Conservation (phyloP, 2,888 invertebrate genomes). For the Erebia ligea region DNA sequence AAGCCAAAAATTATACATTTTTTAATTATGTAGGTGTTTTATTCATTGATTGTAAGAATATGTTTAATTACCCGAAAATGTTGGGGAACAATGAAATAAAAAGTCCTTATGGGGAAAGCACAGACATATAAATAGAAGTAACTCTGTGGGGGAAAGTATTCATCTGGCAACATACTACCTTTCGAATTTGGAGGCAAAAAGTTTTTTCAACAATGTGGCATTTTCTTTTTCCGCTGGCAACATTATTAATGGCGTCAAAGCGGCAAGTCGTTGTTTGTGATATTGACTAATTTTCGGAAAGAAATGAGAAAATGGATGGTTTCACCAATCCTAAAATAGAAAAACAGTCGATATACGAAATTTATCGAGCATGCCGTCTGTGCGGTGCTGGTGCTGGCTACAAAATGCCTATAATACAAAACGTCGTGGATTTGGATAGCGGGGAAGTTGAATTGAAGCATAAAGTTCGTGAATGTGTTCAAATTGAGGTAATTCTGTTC, state of each 20-base stretch:
- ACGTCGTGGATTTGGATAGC: conserved; percentile 58
- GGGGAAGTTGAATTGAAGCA: conserved; percentile 63
- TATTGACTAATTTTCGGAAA: conserved; percentile 23
- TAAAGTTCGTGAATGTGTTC: conserved; percentile 75
- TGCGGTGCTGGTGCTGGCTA: conserved; percentile 78
- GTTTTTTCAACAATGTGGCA: conserved; percentile 5
- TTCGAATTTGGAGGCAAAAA: neutral
- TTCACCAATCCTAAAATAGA: conserved; percentile 57
- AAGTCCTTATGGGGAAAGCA: too few relatives aligned
- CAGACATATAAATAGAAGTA: neutral
- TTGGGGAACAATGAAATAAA: too few relatives aligned
- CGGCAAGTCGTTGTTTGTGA: conserved; percentile 32
- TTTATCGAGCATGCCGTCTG: conserved; percentile 75
- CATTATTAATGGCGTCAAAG: conserved; percentile 41
- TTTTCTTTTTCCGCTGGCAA: conserved; percentile 10
- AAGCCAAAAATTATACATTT: too few relatives aligned
- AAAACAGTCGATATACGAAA: conserved; percentile 70
- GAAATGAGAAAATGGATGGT: conserved; percentile 57
- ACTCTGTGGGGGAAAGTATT: neutral
- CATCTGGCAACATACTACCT: neutral
- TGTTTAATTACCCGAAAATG: too few relatives aligned
- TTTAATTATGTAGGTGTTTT: too few relatives aligned
- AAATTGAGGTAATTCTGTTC: conserved; percentile 65
- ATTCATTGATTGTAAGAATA: too few relatives aligned
- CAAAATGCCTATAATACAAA: conserved; percentile 80